phyloP scores from a whole-genome alignment of 2,113 vertebrate species.

The Dissostichus mawsoni region DNA sequence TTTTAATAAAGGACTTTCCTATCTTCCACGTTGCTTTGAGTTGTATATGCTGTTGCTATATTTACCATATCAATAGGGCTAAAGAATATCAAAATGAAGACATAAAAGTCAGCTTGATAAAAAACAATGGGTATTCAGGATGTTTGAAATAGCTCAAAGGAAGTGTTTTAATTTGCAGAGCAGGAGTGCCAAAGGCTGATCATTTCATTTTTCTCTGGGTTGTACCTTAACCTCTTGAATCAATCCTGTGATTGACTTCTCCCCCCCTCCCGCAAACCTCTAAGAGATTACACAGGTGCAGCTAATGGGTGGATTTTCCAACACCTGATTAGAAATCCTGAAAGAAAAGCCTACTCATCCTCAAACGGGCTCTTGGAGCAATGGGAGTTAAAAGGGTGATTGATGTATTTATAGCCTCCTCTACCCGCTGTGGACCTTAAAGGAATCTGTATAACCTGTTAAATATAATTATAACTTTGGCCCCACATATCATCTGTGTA shows the following conservation, averaged over 20 bases:
- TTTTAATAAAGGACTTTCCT: slow-evolving; percentile 27
- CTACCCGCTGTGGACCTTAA: background rate
- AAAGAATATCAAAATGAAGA: background rate
- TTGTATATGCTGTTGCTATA: background rate
- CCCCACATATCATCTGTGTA: no score
- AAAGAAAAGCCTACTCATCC: background rate
- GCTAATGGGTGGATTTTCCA: background rate
- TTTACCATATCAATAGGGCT: background rate
- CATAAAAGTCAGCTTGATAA: background rate
- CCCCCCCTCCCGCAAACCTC: background rate
- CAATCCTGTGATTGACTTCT: background rate
- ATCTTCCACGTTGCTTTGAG: background rate
- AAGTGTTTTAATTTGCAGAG: background rate
- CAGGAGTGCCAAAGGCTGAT: background rate
- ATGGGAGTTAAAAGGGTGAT: background rate
- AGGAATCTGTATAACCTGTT: no score
- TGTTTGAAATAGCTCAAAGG: slow-evolving; percentile 12
- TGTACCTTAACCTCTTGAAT: background rate
- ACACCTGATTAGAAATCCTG: slow-evolving; percentile 35
- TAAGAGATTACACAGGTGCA: background rate
- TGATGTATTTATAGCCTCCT: background rate
- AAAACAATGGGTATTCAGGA: background rate
- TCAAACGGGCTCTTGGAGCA: slow-evolving; percentile 21
- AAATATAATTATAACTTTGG: no score
- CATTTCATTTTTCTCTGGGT: background rate